These are phyloP conservation scores for Hemithea aestivaria DNA, from an alignment of 2,888 invertebrate species.

Conservation along the genomic window DNA sequence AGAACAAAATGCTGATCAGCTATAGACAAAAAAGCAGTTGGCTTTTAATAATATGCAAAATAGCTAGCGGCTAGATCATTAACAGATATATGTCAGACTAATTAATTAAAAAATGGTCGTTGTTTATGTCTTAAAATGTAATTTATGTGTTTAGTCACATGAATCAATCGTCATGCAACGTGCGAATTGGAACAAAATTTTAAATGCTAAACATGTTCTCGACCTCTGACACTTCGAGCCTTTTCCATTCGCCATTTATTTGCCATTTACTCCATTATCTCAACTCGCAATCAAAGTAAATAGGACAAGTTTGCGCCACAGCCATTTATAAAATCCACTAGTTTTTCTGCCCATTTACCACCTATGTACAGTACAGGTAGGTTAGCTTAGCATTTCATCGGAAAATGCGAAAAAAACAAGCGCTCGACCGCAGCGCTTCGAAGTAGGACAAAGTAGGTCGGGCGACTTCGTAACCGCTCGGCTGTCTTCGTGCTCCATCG, in stretches of 20 bases:
- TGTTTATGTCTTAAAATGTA: too few relatives aligned
- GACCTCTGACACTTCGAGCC: constrained; percentile 3
- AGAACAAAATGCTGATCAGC: too few relatives aligned
- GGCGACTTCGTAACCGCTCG: constrained; percentile 55
- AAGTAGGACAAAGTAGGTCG: constrained; percentile 74
- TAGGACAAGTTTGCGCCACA: constrained; percentile 14
- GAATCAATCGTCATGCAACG: too few relatives aligned
- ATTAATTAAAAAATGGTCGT: too few relatives aligned
- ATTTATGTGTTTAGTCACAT: too few relatives aligned
- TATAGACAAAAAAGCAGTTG: too few relatives aligned
- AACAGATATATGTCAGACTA: too few relatives aligned
- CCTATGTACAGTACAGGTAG: constrained; percentile 34
- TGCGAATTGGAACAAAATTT: too few relatives aligned
- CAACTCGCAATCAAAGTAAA: constrained; percentile 6
- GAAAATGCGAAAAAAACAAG: constrained; percentile 74
- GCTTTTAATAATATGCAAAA: too few relatives aligned
- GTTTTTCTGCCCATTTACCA: constrained; percentile 46
- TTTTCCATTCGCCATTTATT: neutral
- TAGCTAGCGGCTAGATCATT: too few relatives aligned
- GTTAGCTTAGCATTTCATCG: constrained; percentile 72
- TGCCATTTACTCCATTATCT: constrained; percentile 1
- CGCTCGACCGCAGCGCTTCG: constrained; percentile 63
- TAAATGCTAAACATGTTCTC: neutral
- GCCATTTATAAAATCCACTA: constrained; percentile 7
- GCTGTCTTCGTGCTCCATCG: constrained; percentile 49